A percentile compares a stretch with the other conserved stretches of the same genome.
These are phyloP conservation scores for Monopterus albus DNA, from an alignment of 2,113 vertebrate species.

Conservation along the genomic window DNA sequence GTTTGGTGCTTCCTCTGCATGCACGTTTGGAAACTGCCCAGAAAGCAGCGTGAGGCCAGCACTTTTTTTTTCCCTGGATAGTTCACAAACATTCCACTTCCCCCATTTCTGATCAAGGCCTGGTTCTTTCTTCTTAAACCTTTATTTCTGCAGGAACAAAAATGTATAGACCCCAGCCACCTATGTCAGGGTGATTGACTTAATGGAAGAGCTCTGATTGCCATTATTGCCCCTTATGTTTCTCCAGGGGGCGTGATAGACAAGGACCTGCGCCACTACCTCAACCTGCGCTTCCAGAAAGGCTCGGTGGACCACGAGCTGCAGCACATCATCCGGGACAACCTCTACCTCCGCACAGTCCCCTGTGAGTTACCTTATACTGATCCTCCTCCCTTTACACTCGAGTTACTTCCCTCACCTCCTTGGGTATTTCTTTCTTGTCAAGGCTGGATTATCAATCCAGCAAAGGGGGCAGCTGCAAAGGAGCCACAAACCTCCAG, in stretches of 20 bases:
- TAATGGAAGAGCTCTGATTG: not conserved
- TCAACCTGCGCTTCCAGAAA: constrained; percentile 99
- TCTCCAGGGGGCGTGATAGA: constrained; percentile 94
- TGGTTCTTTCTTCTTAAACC: not conserved
- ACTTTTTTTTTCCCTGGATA: constrained; percentile 1
- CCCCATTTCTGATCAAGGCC: constrained; percentile 12
- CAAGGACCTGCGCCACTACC: constrained; percentile 99
- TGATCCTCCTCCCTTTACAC: not conserved
- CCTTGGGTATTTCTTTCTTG: not conserved
- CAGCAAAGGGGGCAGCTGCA: not conserved
- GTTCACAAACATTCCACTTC: not conserved
- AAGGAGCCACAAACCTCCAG: not conserved
- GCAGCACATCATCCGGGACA: constrained; percentile 99
- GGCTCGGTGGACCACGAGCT: constrained; percentile 98
- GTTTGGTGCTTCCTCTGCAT: constrained; percentile 12
- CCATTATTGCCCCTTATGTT: constrained; percentile 41
- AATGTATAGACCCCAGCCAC: not conserved
- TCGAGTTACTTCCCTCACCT: not conserved
- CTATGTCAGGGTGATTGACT: constrained; percentile 19
- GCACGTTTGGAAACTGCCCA: constrained; percentile 9
- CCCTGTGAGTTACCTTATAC: constrained; percentile 90
- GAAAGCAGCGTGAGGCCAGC: not conserved
- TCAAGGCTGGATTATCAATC: not conserved
- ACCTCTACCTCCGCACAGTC: constrained; percentile 98
- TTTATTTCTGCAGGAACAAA: not conserved